Percentiles rank a stretch among this genome's conserved stretches.
These are phyloP conservation scores for Hydropsyche betteni DNA, from an alignment of 2,888 invertebrate species.

Conservation along the genomic window DNA sequence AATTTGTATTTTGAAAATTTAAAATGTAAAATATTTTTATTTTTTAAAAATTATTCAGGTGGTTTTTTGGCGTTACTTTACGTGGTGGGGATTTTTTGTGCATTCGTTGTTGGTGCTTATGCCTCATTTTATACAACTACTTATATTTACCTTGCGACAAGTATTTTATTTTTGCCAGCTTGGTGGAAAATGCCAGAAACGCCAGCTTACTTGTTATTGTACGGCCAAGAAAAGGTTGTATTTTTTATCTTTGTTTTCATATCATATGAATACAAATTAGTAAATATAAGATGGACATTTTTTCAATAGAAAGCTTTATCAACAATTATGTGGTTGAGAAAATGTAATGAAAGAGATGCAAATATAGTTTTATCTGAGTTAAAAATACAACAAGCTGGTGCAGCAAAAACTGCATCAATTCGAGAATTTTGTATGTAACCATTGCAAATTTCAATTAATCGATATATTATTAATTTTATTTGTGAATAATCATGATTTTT, in stretches of 20 bases:
- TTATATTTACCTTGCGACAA: slow-evolving; percentile 55
- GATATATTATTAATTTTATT: no score
- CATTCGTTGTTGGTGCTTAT: slow-evolving; percentile 43
- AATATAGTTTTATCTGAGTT: slow-evolving; percentile 60
- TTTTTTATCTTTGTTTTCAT: neutral
- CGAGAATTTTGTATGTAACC: slow-evolving; percentile 59
- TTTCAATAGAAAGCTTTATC: slow-evolving; percentile 59
- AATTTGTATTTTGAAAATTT: neutral
- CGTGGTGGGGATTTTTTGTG: slow-evolving; percentile 40
- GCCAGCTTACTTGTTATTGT: slow-evolving; percentile 63
- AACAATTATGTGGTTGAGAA: slow-evolving; percentile 61
- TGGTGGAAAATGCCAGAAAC: slow-evolving; percentile 64
- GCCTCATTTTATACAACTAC: slow-evolving; percentile 21
- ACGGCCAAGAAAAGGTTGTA: slow-evolving; percentile 61
- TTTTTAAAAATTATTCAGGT: slow-evolving; percentile 41
- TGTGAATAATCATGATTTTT: neutral
- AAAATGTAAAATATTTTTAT: slow-evolving; percentile 2
- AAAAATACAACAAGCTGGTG: slow-evolving; percentile 59
- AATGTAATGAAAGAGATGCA: slow-evolving; percentile 59
- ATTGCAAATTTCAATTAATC: no score
- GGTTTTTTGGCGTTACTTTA: slow-evolving; percentile 45
- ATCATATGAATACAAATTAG: neutral
- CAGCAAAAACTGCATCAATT: slow-evolving; percentile 61
- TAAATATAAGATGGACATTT: neutral
- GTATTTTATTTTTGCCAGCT: slow-evolving; percentile 58